Conservation (phyloP, 2,797 vertebrate genomes). For the Gephyroberyx darwinii region DNA sequence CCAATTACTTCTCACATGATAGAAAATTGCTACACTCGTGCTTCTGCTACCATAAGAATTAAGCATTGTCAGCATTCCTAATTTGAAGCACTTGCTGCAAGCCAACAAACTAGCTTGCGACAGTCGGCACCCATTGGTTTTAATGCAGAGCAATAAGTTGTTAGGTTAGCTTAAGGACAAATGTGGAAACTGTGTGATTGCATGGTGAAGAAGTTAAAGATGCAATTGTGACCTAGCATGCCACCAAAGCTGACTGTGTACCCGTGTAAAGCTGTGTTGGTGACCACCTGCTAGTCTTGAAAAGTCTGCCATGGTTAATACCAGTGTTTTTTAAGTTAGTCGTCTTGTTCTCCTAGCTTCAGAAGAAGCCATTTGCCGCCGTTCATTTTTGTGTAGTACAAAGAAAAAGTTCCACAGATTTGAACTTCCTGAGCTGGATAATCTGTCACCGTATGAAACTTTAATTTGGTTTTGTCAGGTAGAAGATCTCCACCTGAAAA, state of each 20-base stretch:
- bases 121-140: neutral
- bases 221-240: neutral
- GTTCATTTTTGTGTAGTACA: neutral
- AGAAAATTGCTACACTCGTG: neutral
- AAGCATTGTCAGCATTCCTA: neutral
- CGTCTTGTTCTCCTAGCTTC: no score
- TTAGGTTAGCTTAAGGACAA: neutral
- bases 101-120: neutral
- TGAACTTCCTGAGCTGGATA: neutral
- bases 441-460: neutral
- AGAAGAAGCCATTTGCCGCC: neutral
- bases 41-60: neutral
- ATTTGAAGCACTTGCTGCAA: neutral
- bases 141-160: neutral
- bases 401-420: neutral
- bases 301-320: neutral
- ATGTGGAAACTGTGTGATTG: neutral
- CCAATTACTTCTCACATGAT: neutral
- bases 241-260: neutral
- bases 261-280: neutral
- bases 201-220: neutral
- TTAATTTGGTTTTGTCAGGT: neutral
- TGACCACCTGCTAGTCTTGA: neutral
- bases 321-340: no score
- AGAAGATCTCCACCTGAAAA: neutral